These are phyloP conservation scores for Peromyscus californicus DNA, from an alignment of 2,113 vertebrate species.

Conservation along the genomic window DNA sequence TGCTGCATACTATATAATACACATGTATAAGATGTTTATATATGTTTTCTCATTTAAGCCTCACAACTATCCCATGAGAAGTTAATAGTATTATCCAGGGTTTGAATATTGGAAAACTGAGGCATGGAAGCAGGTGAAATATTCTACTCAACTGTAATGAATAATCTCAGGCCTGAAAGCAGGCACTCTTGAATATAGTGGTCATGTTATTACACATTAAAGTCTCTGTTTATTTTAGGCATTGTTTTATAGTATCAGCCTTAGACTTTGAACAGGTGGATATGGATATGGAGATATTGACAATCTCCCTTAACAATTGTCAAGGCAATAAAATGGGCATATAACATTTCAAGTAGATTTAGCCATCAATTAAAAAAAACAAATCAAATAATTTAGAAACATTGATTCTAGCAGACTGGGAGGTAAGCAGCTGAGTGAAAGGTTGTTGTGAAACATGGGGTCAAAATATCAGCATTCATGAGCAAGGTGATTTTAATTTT, in stretches of 20 bases:
- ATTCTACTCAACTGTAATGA: not conserved
- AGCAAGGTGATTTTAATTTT: not conserved
- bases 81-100: not conserved
- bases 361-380: not conserved
- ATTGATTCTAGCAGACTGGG: not conserved
- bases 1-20: not conserved
- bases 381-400: constrained; percentile 8
- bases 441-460: not conserved
- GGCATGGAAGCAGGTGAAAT: not conserved
- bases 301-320: not conserved
- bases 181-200: not conserved
- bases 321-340: not conserved
- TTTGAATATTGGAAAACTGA: constrained; percentile 38
- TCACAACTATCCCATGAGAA: not conserved
- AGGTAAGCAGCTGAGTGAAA: not conserved
- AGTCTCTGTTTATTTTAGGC: not conserved
- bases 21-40: constrained; percentile 13
- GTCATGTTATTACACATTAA: not conserved
- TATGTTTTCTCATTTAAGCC: not conserved
- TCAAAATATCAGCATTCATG: not conserved
- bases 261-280: constrained; percentile 6
- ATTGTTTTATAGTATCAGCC: not conserved
- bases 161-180: not conserved
- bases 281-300: not conserved
- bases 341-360: constrained; percentile 20